Conservation (phyloP, 2,888 invertebrate species). For the Drosophila gaucha region DNA sequence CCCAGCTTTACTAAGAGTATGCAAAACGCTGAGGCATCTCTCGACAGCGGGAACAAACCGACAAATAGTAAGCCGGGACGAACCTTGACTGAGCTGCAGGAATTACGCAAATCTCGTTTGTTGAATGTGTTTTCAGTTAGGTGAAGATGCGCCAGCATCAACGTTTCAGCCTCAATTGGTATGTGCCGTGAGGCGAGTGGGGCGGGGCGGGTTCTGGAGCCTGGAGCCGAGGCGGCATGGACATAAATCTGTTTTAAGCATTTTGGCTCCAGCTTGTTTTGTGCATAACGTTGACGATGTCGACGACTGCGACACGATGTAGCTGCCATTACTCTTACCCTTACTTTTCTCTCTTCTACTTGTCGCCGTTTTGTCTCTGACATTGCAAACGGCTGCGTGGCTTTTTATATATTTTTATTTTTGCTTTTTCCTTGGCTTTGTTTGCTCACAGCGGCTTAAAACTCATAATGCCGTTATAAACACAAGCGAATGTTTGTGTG, state of each 20-base stretch:
- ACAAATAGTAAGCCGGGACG: constrained; percentile 60
- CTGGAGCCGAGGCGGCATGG: constrained; percentile 28
- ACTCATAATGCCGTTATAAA: constrained; percentile 77
- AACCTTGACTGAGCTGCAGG: constrained; percentile 76
- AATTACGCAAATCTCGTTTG: constrained; percentile 81
- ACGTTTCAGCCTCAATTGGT: constrained; percentile 45
- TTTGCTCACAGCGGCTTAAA: constrained; percentile 67
- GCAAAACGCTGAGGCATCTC: constrained; percentile 30
- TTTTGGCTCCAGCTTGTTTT: constrained; percentile 64
- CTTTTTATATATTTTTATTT: constrained; percentile 33
- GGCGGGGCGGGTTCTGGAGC: background rate
- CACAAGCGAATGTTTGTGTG: constrained; percentile 45
- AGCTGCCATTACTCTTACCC: constrained; percentile 42
- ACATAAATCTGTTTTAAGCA: constrained; percentile 75
- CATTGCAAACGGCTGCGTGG: constrained; percentile 65
- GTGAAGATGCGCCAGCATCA: constrained; percentile 72
- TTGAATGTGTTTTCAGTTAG: constrained; percentile 79
- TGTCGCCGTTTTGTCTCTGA: constrained; percentile 75
- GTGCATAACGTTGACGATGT: constrained; percentile 61
- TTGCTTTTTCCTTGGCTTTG: constrained; percentile 47
- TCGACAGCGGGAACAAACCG: constrained; percentile 43
- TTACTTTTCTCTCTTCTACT: constrained; percentile 37
- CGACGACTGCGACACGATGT: constrained; percentile 45
- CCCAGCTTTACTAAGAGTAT: constrained; percentile 24
- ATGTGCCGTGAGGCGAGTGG: constrained; percentile 26